Evolutionary conservation across 2,113 vertebrate species (phyloP).

Genomic region (Scatophagus argus): DNA sequence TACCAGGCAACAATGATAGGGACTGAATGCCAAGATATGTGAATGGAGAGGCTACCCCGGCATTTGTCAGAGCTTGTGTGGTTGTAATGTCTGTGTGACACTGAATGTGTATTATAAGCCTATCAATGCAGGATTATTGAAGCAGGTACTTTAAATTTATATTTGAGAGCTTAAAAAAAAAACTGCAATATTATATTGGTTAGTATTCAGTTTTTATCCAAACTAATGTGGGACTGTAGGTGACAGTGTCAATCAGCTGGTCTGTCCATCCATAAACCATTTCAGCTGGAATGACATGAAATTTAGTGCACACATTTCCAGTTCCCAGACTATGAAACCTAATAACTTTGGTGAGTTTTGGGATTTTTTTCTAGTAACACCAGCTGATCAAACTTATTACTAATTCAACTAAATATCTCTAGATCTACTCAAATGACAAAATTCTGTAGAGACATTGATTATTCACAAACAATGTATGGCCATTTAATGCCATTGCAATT

Average conservation of each 20-base stretch:
- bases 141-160: background rate
- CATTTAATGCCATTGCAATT: too few relatives aligned
- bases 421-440: too few relatives aligned
- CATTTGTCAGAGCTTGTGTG: background rate
- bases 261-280: background rate
- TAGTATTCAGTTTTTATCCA: background rate
- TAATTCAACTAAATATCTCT: too few relatives aligned
- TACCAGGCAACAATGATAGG: conserved; percentile 35
- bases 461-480: too few relatives aligned
- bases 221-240: too few relatives aligned
- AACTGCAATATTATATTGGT: background rate
- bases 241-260: too few relatives aligned
- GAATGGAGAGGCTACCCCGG: background rate
- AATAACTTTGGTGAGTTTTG: background rate
- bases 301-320: background rate
- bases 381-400: too few relatives aligned
- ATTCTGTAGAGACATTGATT: too few relatives aligned
- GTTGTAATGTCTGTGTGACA: background rate
- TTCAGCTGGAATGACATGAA: background rate
- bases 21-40: conserved; percentile 23
- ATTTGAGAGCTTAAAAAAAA: background rate
- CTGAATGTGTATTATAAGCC: background rate
- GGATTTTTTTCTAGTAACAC: background rate
- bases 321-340: background rate
- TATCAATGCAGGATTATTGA: too few relatives aligned